Percentiles rank a stretch among this genome's conserved stretches.
phyloP scores from a whole-genome alignment of 1,140 invertebrate genomes.

The Plectrocnemia conspersa region DNA sequence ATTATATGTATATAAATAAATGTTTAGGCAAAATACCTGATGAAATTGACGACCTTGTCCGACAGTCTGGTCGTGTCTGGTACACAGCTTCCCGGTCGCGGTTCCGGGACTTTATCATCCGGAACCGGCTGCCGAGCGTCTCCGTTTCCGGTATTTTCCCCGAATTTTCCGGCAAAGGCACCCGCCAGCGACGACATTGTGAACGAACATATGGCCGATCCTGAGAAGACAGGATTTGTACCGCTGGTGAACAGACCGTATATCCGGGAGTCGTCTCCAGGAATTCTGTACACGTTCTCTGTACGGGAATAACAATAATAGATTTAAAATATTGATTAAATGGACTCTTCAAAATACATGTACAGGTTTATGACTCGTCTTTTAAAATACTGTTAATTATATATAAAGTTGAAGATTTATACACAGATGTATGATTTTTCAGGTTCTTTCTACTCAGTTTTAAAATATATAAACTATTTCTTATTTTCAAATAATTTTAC shows the following conservation, averaged over 20 bases:
- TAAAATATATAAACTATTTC: too few species aligned
- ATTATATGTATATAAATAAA: too few species aligned
- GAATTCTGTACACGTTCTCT: conserved; percentile 25
- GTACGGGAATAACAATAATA: background rate
- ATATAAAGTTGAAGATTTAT: too few species aligned
- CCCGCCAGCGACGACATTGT: conserved; percentile 1
- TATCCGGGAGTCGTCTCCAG: conserved; percentile 4
- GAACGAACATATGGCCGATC: conserved; percentile 27
- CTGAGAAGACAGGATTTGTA: conserved; percentile 8
- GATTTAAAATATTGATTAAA: too few species aligned
- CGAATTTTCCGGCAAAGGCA: conserved; percentile 26
- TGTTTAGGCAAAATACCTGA: too few species aligned
- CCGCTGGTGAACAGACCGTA: conserved; percentile 23
- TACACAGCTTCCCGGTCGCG: conserved; percentile 27
- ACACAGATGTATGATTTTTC: too few species aligned
- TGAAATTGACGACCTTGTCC: conserved; percentile 26
- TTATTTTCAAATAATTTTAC: too few species aligned
- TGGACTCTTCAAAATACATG: too few species aligned
- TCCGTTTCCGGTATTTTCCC: conserved; percentile 4
- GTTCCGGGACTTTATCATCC: conserved; percentile 25
- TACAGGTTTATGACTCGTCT: too few species aligned
- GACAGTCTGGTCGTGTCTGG: conserved; percentile 23
- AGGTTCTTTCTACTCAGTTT: too few species aligned
- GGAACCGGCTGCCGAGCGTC: conserved; percentile 11
- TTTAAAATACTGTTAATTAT: too few species aligned